A percentile compares a stretch with the other conserved stretches of the same genome.
Conservation (phyloP, 2,888 invertebrate species). For the Rhingia rostrata region DNA sequence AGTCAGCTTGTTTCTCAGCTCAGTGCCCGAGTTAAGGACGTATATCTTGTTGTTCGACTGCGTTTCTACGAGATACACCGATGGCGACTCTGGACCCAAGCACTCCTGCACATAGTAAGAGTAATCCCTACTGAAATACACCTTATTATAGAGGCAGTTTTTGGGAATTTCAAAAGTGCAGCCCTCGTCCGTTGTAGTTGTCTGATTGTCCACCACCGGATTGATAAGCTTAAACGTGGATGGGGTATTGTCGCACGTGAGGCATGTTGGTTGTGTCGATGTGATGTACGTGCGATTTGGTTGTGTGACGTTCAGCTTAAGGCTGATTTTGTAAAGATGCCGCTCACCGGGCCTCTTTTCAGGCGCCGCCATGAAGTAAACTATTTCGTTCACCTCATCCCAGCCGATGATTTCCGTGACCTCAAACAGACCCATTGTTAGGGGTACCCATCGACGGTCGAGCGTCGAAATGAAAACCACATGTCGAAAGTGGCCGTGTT, state of each 20-base stretch:
- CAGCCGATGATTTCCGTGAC: constrained; percentile 89
- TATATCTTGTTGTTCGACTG: constrained; percentile 85
- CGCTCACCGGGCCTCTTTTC: constrained; percentile 90
- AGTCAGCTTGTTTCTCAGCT: constrained; percentile 86
- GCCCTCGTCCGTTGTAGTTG: constrained; percentile 75
- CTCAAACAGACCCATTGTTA: constrained; percentile 90
- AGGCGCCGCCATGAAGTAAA: constrained; percentile 92
- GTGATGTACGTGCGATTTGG: constrained; percentile 82
- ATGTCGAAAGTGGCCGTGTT: constrained; percentile 86
- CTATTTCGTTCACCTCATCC: constrained; percentile 88
- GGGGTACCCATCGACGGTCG: constrained; percentile 81
- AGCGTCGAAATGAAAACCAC: constrained; percentile 83
- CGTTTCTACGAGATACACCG: constrained; percentile 86
- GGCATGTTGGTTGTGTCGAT: constrained; percentile 81
- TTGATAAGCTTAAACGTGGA: constrained; percentile 79
- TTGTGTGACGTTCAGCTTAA: constrained; percentile 83
- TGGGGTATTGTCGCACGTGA: constrained; percentile 82
- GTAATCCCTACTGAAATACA: constrained; percentile 87
- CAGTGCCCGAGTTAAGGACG: constrained; percentile 88
- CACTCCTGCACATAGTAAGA: constrained; percentile 89
- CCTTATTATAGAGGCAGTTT: constrained; percentile 86
- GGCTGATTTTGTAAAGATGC: constrained; percentile 89
- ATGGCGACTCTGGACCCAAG: constrained; percentile 89
- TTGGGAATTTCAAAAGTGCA: constrained; percentile 83
- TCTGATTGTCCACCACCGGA: constrained; percentile 74